Evolutionary conservation across 1,140 invertebrate genomes (phyloP), one percentile per base, ranked within the genome.

Genomic region (Lerema accius): DNA sequence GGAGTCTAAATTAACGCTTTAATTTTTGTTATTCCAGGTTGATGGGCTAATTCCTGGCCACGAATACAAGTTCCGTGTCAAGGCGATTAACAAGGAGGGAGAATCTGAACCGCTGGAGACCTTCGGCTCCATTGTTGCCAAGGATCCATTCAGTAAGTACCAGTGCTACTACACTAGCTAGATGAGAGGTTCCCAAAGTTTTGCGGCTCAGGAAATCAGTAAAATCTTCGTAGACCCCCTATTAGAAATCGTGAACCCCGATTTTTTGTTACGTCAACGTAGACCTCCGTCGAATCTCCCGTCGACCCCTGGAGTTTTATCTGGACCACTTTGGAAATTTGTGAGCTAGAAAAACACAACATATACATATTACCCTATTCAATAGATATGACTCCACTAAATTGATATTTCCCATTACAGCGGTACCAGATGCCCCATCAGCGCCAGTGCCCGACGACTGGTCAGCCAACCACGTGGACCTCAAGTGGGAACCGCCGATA

Each of bases 61-160:
- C 81, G 97, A 99, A 80, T 99, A 99, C 87, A 97, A 98, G 92
- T 99, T 99, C 94, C 94, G 98, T 60, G 98, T 99, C 0, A 98
- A 98, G 78, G 99, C 99, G 6, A 91, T 99, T 5, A 99, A 99
- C 86, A 97, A 97, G 73, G 97, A 99, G 92, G 98, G 98, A 35
- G 97, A 98, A 91, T 99, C 98, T 13, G 97, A 99, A 81, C 98
- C 98, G n/a, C 91, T 99, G 15, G 97, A 98, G 84, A 98, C 98
- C 10, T 93, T 96, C 69, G 95, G 96, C 55, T 94, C 97, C 13
- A 98, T 98, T 49, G 92, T 98, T 72, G 98, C 98, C 45, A 99
- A 99, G 91, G 98, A 99, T 96, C 98, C 98, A 61, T 99, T 97
- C 92, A 96, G 96, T 97, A 93, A 94, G 94, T 93, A 48, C 3